These are phyloP conservation scores for Polypterus senegalus DNA, from an alignment of 2,113 vertebrate genomes.

Conservation along the genomic window DNA sequence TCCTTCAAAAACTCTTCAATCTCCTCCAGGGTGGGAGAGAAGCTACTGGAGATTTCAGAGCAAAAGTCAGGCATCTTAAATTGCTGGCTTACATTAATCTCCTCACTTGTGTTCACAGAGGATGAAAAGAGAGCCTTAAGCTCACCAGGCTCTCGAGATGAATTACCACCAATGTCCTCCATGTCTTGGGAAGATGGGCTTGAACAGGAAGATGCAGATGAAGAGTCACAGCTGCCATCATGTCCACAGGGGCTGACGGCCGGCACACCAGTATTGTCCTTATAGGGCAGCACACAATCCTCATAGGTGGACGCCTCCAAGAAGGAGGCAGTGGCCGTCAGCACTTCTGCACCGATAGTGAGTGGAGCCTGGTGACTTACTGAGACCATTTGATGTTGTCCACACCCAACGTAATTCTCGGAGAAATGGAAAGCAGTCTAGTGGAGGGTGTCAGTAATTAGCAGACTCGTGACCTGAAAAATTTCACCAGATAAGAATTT, in stretches of 20 bases:
- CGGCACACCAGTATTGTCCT: constrained; percentile 34
- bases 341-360: constrained; percentile 41
- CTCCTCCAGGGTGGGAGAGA: constrained; percentile 73
- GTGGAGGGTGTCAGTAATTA: too few species aligned
- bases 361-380: constrained; percentile 52
- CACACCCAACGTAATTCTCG: not conserved
- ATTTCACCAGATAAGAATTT: too few species aligned
- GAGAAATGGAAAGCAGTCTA: too few species aligned
- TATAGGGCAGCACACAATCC: constrained; percentile 1
- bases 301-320: not conserved
- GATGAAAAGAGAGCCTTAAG: constrained; percentile 30
- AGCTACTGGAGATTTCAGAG: constrained; percentile 41
- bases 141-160: constrained; percentile 11
- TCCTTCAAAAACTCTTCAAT: constrained; percentile 75
- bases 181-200: constrained; percentile 31
- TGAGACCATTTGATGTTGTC: constrained; percentile 66
- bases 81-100: constrained; percentile 22
- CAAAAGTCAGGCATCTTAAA: constrained; percentile 53
- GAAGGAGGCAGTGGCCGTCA: constrained; percentile 15
- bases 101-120: constrained; percentile 6
- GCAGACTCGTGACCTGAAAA: too few species aligned
- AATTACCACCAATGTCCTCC: constrained; percentile 31
- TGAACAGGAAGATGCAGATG: constrained; percentile 37
- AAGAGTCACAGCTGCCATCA: constrained; percentile 26
- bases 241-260: constrained; percentile 26